Evolutionary conservation across 2,113 vertebrate species (phyloP).

Genomic region (Platycercus adscitus): DNA sequence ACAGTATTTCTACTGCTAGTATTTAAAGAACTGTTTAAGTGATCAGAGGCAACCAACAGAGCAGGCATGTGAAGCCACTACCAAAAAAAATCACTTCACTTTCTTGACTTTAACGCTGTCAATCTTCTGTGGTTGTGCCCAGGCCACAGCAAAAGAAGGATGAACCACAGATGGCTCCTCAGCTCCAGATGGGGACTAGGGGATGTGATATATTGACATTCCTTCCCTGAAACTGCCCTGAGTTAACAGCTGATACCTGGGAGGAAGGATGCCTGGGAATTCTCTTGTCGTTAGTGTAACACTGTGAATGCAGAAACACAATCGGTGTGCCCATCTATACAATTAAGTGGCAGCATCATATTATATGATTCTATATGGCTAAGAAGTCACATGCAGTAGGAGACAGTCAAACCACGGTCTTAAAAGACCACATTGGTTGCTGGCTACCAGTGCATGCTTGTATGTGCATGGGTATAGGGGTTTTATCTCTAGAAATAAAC

Average conservation of each 20-base stretch:
- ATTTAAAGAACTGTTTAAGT: neutral
- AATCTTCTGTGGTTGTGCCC: neutral
- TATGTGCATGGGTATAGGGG: neutral
- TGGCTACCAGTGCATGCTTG: neutral
- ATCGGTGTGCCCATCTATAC: neutral
- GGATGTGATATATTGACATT: neutral
- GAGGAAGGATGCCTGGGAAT: neutral
- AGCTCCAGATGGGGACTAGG: neutral
- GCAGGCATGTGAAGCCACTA: neutral
- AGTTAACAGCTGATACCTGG: neutral
- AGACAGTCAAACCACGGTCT: neutral
- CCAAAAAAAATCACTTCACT: neutral
- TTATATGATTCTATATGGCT: neutral
- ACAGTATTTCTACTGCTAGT: neutral
- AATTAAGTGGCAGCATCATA: neutral
- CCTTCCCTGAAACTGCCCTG: neutral
- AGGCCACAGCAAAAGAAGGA: neutral
- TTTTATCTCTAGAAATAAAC: constrained; percentile 1
- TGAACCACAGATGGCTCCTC: neutral
- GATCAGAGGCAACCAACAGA: neutral
- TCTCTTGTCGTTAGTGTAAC: neutral
- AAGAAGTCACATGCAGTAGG: neutral
- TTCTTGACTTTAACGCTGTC: neutral
- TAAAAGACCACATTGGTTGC: neutral
- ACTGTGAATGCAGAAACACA: neutral